Evolutionary conservation across 2,888 invertebrate species (phyloP).

Genomic region (Nineta flava): DNA sequence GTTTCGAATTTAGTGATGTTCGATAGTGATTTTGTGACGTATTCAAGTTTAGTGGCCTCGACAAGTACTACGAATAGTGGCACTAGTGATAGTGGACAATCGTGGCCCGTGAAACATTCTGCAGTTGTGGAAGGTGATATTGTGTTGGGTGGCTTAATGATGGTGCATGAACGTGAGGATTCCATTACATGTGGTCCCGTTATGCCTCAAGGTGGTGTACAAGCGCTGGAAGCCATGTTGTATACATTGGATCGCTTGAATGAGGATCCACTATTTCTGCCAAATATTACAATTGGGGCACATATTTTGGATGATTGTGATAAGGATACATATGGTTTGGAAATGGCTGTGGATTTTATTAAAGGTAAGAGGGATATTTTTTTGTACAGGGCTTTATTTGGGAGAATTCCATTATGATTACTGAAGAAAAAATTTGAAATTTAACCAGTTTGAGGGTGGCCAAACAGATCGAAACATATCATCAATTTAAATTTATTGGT

Average conservation of each 20-base stretch:
- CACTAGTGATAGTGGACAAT: slow-evolving; percentile 6
- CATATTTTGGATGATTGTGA: slow-evolving; percentile 90
- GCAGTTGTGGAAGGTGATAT: slow-evolving; percentile 79
- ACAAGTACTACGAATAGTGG: too few relatives aligned
- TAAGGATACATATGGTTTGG: slow-evolving; percentile 87
- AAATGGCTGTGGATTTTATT: slow-evolving; percentile 92
- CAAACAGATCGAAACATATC: too few relatives aligned
- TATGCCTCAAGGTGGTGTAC: slow-evolving; percentile 85
- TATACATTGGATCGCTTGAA: slow-evolving; percentile 76
- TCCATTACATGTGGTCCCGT: slow-evolving; percentile 78
- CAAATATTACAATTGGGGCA: slow-evolving; percentile 68
- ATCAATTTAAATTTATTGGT: too few relatives aligned
- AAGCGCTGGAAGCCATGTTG: slow-evolving; percentile 83
- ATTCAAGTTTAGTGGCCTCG: too few relatives aligned
- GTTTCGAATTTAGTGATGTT: too few relatives aligned
- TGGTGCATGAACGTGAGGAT: slow-evolving; percentile 86
- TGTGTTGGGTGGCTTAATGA: slow-evolving; percentile 82
- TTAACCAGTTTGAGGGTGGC: too few relatives aligned
- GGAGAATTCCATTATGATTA: background rate
- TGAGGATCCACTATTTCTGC: slow-evolving; percentile 43
- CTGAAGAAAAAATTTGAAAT: too few relatives aligned
- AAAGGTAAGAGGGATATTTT: slow-evolving; percentile 52
- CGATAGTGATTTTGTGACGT: too few relatives aligned
- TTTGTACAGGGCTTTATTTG: background rate
- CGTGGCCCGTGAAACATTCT: slow-evolving; percentile 74